Conservation (phyloP, 2,888 invertebrate genomes). For the Choristoneura rosaceana region DNA sequence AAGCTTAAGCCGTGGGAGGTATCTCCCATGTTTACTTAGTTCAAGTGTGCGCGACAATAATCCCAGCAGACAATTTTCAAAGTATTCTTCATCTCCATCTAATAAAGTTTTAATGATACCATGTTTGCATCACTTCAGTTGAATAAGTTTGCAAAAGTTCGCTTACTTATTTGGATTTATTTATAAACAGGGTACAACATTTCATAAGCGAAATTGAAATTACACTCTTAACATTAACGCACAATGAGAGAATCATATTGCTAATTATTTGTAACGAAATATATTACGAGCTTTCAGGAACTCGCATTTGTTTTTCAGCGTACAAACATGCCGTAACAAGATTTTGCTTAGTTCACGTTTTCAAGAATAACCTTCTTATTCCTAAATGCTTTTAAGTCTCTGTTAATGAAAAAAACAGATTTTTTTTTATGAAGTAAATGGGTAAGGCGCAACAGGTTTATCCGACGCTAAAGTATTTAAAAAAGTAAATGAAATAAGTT, state of each 20-base stretch:
- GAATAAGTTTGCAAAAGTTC: slow-evolving; percentile 11
- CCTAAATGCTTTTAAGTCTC: no score
- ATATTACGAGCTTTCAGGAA: not conserved
- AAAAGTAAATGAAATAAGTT: not conserved
- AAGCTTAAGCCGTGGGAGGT: not conserved
- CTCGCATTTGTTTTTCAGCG: not conserved
- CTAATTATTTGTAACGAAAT: not conserved
- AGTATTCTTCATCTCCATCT: slow-evolving; percentile 22
- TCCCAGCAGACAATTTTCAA: slow-evolving; percentile 23
- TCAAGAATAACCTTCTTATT: no score
- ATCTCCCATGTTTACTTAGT: slow-evolving; percentile 17
- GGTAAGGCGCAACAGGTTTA: not conserved
- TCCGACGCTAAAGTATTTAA: not conserved
- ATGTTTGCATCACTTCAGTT: slow-evolving; percentile 26
- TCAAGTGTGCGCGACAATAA: slow-evolving; percentile 27
- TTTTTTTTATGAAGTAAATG: no score
- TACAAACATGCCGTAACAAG: not conserved
- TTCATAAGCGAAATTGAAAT: slow-evolving; percentile 8
- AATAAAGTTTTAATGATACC: slow-evolving; percentile 30
- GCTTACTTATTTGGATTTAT: slow-evolving; percentile 14
- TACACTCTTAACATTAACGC: not conserved
- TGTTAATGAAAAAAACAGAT: no score
- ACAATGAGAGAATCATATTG: not conserved
- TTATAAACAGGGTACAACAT: slow-evolving; percentile 12
- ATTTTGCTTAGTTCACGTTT: no score